phyloP scores from a whole-genome alignment of 1,140 invertebrate genomes.

The Pseudomyrmex flavicornis region DNA sequence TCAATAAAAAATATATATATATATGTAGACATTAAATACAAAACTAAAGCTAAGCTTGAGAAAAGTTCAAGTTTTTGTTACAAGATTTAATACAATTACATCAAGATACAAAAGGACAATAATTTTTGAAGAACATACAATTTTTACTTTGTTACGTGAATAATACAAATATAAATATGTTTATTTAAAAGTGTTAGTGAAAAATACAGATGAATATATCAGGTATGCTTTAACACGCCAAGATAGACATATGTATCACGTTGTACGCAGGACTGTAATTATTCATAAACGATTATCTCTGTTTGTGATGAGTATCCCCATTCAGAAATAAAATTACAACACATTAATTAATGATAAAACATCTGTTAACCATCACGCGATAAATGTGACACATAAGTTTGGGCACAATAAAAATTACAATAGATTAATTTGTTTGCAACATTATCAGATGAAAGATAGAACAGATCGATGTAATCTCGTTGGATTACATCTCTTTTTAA shows the following conservation, averaged over 20 bases:
- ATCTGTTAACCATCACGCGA: neutral
- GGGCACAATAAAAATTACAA: too few species aligned
- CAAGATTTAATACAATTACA: too few species aligned
- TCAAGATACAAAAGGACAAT: too few species aligned
- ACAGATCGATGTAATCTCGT: too few species aligned
- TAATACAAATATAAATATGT: neutral
- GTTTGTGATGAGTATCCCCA: slow-evolving; percentile 10
- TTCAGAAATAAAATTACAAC: slow-evolving; percentile 13
- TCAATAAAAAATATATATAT: too few species aligned
- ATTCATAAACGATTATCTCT: slow-evolving; percentile 29
- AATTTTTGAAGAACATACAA: too few species aligned
- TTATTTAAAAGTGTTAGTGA: neutral
- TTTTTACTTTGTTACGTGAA: too few species aligned
- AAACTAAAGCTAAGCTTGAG: too few species aligned
- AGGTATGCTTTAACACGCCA: neutral
- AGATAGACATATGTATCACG: neutral
- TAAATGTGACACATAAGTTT: neutral
- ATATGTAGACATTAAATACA: too few species aligned
- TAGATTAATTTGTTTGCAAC: too few species aligned
- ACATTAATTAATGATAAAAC: slow-evolving; percentile 8
- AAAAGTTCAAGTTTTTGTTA: too few species aligned
- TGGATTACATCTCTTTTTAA: slow-evolving; percentile 56
- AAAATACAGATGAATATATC: neutral
- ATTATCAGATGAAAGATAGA: too few species aligned
- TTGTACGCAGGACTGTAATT: slow-evolving; percentile 28